Evolutionary conservation across 2,113 vertebrate genomes (phyloP), one percentile per base, ranked within the genome.

Genomic region (Nothoprocta pentlandii): DNA sequence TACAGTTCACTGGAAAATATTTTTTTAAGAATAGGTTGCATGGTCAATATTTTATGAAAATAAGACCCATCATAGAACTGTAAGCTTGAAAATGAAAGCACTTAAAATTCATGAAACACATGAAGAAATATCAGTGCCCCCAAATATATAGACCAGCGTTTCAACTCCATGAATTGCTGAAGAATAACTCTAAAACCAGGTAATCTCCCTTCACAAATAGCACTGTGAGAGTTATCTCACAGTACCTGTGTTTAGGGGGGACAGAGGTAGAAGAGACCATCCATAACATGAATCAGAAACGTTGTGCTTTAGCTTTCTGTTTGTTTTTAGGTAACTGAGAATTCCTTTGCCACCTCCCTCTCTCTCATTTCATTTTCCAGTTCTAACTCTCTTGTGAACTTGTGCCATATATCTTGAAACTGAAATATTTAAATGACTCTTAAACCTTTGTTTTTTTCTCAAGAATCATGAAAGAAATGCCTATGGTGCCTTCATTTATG

Each of bases 1-100:
- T 30, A 46, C 59, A 46, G 6, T 7, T 63, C 19, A 82, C 13
- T 7, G 6, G 69, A 49, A 77, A 17, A 13, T 3, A 0, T 0
- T 17, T 66, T 73, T 14, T 19, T 23, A 53, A 36, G 76, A 89
- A 74, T 10, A 63, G 41, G 17, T 74, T 32, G 74, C 16, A 63
- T 81, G 9, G 28, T 90, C 51, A 42, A 3, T 36, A 49, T 51
- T 7, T 13, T 63, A 36, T 7, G 16, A 87, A 89, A 85, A 91
- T 46, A 39, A 80, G 21, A 2, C 46, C 46, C n/a, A n/a, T 12
- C 22, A 25, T 25, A 34, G 15, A 8, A 21, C 8, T 69, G 11
- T 13, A 70, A 87, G n/a, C n/a, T 62, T 4, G 67, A 21, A 84
- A 89, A 41, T 32, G 1, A 66, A 70, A 51, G n/a, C n/a, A 36